Evolutionary conservation across 2,113 vertebrate species (phyloP), one percentile per base, ranked within the genome.

Genomic region (Seriola rivoliana): DNA sequence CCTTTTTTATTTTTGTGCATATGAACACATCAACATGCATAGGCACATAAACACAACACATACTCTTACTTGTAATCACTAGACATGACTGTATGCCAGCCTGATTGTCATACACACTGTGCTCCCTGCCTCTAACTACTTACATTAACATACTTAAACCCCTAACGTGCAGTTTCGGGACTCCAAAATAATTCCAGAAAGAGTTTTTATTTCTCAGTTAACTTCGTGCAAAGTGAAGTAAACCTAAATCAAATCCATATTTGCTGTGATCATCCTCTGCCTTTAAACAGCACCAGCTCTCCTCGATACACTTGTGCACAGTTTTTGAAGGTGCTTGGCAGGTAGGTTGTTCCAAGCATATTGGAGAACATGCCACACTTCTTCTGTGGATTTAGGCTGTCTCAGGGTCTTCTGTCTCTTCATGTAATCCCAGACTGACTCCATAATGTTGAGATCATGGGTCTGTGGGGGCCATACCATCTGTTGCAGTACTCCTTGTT

Each of bases 61-160:
- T 64, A 62, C 72, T 80, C 57, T 70, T 14, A 74, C 25, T 42
- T 66, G 44, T 70, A 72, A 80, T 46, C 63, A 34, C 36, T 9
- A 48, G 23, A 63, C 21, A 29, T 25, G 4, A 38, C 58, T 50
- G 25, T 42, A 8, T 2, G 17, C 9, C 48, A 50, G 48, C 48
- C 48, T 50, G 40, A 67, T 40, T 42, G 17, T 36, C 17, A 10
- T 16, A 57, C 63, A 52, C 36, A 58, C n/a, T 50, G 10, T 63
- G 17, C 8, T 50, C 29, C 3, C 13, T 21, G 44, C 46, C 19
- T 62, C 17, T 46, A 44, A 42, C 9, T 19, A 12, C 23, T 50
- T 50, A 50, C 48, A 50, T 50, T 50, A 50, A 50, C 48, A 50
- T 48, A 48, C 4, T 48, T 48, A 48, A 48, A 36, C 13, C 21